These are phyloP conservation scores for Cetonia aurata DNA, from an alignment of 2,888 invertebrate genomes.

Conservation along the genomic window DNA sequence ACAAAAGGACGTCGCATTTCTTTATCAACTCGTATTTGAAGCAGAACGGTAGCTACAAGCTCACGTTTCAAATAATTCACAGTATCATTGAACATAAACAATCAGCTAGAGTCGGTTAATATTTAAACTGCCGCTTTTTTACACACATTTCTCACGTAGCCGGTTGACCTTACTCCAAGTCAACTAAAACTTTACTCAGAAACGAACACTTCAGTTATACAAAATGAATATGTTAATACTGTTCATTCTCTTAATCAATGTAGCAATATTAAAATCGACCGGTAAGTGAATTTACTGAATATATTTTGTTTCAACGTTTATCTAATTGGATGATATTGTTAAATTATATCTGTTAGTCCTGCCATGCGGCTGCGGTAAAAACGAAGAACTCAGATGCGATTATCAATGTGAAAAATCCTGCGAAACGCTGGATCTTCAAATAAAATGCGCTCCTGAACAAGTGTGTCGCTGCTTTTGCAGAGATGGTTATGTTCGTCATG, in stretches of 20 bases:
- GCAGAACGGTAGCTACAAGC: too few species aligned
- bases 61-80: too few species aligned
- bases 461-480: constrained; percentile 35
- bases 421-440: constrained; percentile 4
- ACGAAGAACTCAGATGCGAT: constrained; percentile 37
- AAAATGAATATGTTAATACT: constrained; percentile 1
- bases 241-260: neutral
- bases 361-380: neutral
- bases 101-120: too few species aligned
- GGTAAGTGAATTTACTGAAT: constrained; percentile 2
- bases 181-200: too few species aligned
- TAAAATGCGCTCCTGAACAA: constrained; percentile 27
- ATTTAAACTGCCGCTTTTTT: too few species aligned
- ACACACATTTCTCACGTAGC: too few species aligned
- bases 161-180: too few species aligned
- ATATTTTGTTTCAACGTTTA: neutral
- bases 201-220: too few species aligned
- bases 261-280: constrained; percentile 11
- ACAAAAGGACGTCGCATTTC: too few species aligned
- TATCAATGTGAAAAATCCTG: constrained; percentile 29
- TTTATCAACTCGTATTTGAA: too few species aligned
- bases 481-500: constrained; percentile 45
- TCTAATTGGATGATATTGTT: too few species aligned
- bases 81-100: too few species aligned
- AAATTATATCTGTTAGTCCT: neutral